Conservation (phyloP, 1,140 invertebrate genomes). For the Anthonomus grandis region DNA sequence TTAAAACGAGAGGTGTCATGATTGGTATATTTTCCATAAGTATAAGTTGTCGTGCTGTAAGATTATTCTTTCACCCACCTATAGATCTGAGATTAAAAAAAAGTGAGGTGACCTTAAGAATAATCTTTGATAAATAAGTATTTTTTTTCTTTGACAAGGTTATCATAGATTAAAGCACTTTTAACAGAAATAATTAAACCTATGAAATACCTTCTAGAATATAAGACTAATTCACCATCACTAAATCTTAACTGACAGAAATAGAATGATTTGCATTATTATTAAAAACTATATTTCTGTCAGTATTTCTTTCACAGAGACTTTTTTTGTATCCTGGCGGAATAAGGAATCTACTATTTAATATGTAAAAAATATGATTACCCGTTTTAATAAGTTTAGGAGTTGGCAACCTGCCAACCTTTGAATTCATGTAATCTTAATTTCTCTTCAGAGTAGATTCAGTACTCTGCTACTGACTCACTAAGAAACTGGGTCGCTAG, state of each 20-base stretch:
- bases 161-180: constrained; percentile 9
- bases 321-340: not conserved
- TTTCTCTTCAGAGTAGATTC: not conserved
- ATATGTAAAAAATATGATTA: constrained; percentile 8
- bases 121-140: no score
- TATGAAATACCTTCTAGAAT: constrained; percentile 2
- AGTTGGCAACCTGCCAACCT: not conserved
- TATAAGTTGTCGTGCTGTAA: no score
- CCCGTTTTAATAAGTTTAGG: not conserved
- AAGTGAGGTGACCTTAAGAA: no score
- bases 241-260: constrained; percentile 4
- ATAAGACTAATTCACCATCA: not conserved
- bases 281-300: constrained; percentile 3
- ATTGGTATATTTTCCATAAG: no score
- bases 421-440: not conserved
- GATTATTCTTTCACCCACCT: no score
- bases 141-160: no score
- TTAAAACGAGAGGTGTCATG: no score
- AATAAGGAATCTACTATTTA: constrained; percentile 6
- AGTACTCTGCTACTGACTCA: constrained; percentile 3
- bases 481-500: not conserved
- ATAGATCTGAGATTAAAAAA: no score
- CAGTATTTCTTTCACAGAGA: not conserved
- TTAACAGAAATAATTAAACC: not conserved
- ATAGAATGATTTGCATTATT: not conserved